Percentiles rank a stretch among this genome's conserved stretches.
Evolutionary conservation across 2,797 vertebrate species (phyloP).

Genomic region (Notoglanidium macrostoma): DNA sequence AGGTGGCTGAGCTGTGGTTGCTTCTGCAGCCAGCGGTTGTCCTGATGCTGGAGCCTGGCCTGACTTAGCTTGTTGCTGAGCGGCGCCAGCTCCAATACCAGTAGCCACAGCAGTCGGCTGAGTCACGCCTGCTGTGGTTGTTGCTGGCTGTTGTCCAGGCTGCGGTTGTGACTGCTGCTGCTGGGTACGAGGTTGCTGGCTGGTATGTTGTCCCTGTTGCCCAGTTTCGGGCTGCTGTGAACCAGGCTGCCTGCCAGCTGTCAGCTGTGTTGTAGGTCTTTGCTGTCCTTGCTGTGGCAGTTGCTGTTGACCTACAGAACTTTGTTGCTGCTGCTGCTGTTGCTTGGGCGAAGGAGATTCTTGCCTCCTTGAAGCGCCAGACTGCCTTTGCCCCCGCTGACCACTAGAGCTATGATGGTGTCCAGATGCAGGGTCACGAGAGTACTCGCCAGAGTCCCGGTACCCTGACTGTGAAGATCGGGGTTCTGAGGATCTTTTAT

Average conservation of each 20-base stretch:
- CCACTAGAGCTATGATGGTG: conserved; percentile 83
- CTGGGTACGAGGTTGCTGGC: conserved; percentile 49
- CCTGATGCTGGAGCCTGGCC: conserved; percentile 68
- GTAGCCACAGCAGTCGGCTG: conserved; percentile 70
- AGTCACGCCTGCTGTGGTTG: conserved; percentile 61
- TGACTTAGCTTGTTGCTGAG: conserved; percentile 73
- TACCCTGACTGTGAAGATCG: conserved; percentile 78
- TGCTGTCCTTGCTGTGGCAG: conserved; percentile 71
- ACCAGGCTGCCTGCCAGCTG: conserved; percentile 68
- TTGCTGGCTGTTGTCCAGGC: conserved; percentile 64
- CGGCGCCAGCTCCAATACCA: conserved; percentile 60
- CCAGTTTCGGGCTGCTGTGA: conserved; percentile 69
- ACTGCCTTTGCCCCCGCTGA: conserved; percentile 81
- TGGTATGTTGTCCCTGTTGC: conserved; percentile 53
- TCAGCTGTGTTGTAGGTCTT: conserved; percentile 65
- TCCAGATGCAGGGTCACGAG: conserved; percentile 78
- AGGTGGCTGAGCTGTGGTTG: conserved; percentile 71
- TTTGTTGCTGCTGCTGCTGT: conserved; percentile 63
- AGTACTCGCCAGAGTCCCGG: conserved; percentile 83
- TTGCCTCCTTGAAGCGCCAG: conserved; percentile 71
- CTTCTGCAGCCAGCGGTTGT: conserved; percentile 69
- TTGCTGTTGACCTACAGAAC: conserved; percentile 62
- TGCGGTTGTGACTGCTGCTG: conserved; percentile 58
- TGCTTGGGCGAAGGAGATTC: conserved; percentile 73
- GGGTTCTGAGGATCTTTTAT: conserved; percentile 84